Evolutionary conservation across 2,888 invertebrate genomes (phyloP), one percentile per base, ranked within the genome.

Genomic region (Tiliacea citrago): DNA sequence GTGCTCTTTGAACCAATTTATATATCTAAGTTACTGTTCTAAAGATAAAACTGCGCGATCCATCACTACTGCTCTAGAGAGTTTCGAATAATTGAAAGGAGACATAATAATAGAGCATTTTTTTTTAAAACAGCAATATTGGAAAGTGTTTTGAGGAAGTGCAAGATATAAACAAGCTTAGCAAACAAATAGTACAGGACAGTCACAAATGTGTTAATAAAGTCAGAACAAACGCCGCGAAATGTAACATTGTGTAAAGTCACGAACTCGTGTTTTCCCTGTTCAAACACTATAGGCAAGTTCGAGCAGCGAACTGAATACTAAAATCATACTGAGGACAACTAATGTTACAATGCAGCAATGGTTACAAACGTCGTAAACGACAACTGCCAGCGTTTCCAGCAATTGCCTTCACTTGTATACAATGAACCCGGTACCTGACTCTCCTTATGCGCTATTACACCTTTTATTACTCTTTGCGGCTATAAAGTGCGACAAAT

Each of bases 251-350:
- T 61, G 53, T 72, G 73, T 70, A 66, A 75, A 73, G 76, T 81
- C 83, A 84, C 83, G 83, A 76, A 75, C 75, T 77, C 53, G 16
- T 76, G 66, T 74, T 81, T 83, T 74, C 61, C 75, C 24, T 81
- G 76, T 79, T 65, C 79, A 84, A 83, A 83, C 72, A 83, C 66
- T 73, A 77, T 35, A 55, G 13, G 42, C 57, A 49, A 81, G 66
- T 81, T 75, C 16, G 74, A 63, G 60, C 66, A 35, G 58, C 39
- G 62, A 73, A 82, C 80, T 74, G 84, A 84, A 84, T 84, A 81
- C 84, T 74, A 84, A 84, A 77, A 81, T 77, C 68, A 70, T 74
- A 24, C 39, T 24, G 62, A 47, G 49, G n/a, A 55, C 45, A 82
- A 82, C 82, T 82, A 70, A 58, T 60, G 51, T 71, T 68, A 39